Percentiles rank a stretch among this genome's conserved stretches.
These are phyloP conservation scores for Pinctada fucata DNA, from an alignment of 2,888 invertebrate genomes.

Conservation along the genomic window DNA sequence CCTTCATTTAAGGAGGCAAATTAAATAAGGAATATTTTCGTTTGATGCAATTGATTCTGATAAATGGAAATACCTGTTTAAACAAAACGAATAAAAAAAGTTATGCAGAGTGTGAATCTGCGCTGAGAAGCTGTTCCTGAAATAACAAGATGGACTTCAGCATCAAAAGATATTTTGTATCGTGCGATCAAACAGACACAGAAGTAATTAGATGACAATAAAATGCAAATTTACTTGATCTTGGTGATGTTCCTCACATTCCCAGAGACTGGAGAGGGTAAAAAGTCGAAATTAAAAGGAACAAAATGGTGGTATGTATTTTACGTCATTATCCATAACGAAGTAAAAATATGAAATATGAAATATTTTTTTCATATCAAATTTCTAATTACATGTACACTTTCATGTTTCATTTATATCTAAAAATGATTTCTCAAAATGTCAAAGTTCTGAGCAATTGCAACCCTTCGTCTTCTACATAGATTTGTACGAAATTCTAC, in stretches of 20 bases:
- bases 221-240: constrained; percentile 28
- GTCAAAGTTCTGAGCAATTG: background rate
- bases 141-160: too few species aligned
- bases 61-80: too few species aligned
- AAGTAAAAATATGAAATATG: background rate
- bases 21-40: too few species aligned
- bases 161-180: too few species aligned
- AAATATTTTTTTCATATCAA: background rate
- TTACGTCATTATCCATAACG: too few species aligned
- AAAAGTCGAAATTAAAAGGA: constrained; percentile 58
- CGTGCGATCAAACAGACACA: too few species aligned
- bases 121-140: too few species aligned
- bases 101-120: too few species aligned
- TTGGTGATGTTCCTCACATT: constrained; percentile 34
- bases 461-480: background rate
- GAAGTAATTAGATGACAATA: constrained; percentile 7
- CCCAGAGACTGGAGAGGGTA: constrained; percentile 44
- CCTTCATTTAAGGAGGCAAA: too few species aligned
- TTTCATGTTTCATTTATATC: background rate
- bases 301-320: constrained; percentile 65
- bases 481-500: background rate
- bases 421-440: background rate
- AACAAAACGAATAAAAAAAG: too few species aligned
- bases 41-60: too few species aligned
- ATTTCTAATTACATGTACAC: background rate